Evolutionary conservation across 2,113 vertebrate genomes (phyloP), one percentile per base, ranked within the genome.

Genomic region (Oryzias melastigma): DNA sequence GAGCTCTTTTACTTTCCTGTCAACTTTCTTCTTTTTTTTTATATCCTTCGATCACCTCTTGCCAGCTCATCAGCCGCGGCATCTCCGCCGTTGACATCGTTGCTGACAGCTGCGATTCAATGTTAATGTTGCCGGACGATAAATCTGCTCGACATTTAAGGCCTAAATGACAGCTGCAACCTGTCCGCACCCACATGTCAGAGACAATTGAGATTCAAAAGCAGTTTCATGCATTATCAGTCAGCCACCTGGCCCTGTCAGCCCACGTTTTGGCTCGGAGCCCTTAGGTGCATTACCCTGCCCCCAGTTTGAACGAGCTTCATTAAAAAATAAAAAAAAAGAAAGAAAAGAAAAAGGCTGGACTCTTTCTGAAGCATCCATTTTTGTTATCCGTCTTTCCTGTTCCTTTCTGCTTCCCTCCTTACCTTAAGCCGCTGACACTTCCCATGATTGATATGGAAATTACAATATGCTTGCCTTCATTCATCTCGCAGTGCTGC

Each of bases 131-230:
- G 70, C 59, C 4, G 35, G 57, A 29, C 49, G 75, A 73, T 84
- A 65, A 77, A 85, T 85, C 68, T 59, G 51, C 68, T 8, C 68
- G 78, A 69, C 58, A 44, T 81, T 78, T 85, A 75, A 59, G 52
- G 65, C 54, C 65, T 78, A 65, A 77, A 69, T 75, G 86, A 87
- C 88, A 85, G 81, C 80, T 84, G 84, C 72, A 63, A 75, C 84
- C 41, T 50, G 60, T 62, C 60, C 73, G 75, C 71, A 78, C 71
- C 71, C 58, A n/a, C 40, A 51, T 55, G 63, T 43, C 58, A 47
- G 54, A 62, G 55, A 41, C n/a, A 2, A 49, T 62, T 55, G 45
- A 57, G 58, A 71, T 59, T 52, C 44, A 41, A 57, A 61, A 44
- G 19, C 8, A 1, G 42, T 65, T 78, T 67, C 50, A 68, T 57